phyloP scores from a whole-genome alignment of 2,113 vertebrate genomes.

The Vulpes ferrilata region DNA sequence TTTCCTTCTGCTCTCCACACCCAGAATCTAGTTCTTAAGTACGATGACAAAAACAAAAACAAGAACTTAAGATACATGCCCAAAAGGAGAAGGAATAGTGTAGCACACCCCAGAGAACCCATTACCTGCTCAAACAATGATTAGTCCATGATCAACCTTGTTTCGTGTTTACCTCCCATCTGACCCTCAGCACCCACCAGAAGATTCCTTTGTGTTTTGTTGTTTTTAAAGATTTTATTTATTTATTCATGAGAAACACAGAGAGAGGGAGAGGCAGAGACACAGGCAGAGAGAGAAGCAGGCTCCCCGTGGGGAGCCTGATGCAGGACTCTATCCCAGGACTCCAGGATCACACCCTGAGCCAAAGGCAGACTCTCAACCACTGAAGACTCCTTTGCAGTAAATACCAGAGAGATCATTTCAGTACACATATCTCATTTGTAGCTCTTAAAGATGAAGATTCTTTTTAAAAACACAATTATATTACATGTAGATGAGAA shows the following conservation, averaged over 20 bases:
- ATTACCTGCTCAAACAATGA: neutral
- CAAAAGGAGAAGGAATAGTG: neutral
- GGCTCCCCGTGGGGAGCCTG: too few species aligned
- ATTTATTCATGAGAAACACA: too few species aligned
- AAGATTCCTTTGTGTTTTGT: slow-evolving; percentile 7
- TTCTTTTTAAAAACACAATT: neutral
- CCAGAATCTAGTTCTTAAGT: neutral
- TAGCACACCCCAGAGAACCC: accelerated
- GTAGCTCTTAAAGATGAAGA: slow-evolving; percentile 46
- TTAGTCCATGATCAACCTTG: neutral
- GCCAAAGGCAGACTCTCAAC: too few species aligned
- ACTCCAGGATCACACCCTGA: too few species aligned
- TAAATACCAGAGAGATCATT: slow-evolving; percentile 36
- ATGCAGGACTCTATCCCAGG: too few species aligned
- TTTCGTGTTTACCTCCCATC: neutral
- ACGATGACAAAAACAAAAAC: neutral
- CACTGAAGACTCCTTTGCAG: slow-evolving; percentile 13
- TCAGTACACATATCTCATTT: neutral
- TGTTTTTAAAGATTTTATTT: too few species aligned
- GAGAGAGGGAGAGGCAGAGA: too few species aligned
- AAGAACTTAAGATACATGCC: neutral
- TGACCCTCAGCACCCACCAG: neutral
- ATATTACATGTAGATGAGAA: slow-evolving; percentile 16
- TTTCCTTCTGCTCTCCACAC: neutral
- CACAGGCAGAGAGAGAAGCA: too few species aligned